Conservation (phyloP, 2,113 vertebrate genomes). For the Aphelocoma coerulescens region DNA sequence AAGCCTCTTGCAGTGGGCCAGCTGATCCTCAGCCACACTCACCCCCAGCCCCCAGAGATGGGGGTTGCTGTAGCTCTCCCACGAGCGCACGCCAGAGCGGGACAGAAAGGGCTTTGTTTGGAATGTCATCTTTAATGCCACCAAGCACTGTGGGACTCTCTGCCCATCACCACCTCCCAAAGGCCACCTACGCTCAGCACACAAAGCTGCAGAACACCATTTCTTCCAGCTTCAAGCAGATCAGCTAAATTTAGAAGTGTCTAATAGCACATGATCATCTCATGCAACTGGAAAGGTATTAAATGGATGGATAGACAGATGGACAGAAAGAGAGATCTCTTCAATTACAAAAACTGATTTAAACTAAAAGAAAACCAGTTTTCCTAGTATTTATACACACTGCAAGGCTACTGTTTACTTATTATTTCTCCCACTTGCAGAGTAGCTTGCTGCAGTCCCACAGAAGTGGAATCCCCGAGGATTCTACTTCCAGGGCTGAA, state of each 20-base stretch:
- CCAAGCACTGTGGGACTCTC: neutral
- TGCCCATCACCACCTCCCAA: neutral
- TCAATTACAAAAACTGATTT: neutral
- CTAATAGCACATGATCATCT: too few relatives aligned
- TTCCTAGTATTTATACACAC: neutral
- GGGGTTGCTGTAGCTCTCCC: neutral
- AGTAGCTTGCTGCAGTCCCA: neutral
- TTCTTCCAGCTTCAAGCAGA: neutral
- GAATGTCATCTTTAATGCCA: neutral
- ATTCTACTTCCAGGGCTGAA: neutral
- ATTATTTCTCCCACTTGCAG: neutral
- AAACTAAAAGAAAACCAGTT: neutral
- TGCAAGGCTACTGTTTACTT: neutral
- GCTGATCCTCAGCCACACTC: neutral
- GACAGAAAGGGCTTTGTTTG: neutral
- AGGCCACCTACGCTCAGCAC: neutral
- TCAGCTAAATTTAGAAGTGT: neutral
- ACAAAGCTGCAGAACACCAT: neutral
- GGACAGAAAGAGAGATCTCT: neutral
- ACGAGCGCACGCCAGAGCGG: rapidly evolving
- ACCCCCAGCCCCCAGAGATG: neutral
- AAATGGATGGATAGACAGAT: neutral
- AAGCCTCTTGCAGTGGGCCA: neutral
- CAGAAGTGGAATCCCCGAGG: neutral
- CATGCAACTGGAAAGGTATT: neutral